Base-by-base conservation (phyloP, 2,113 vertebrate species). In the Rousettus leschenaultii region DNA sequence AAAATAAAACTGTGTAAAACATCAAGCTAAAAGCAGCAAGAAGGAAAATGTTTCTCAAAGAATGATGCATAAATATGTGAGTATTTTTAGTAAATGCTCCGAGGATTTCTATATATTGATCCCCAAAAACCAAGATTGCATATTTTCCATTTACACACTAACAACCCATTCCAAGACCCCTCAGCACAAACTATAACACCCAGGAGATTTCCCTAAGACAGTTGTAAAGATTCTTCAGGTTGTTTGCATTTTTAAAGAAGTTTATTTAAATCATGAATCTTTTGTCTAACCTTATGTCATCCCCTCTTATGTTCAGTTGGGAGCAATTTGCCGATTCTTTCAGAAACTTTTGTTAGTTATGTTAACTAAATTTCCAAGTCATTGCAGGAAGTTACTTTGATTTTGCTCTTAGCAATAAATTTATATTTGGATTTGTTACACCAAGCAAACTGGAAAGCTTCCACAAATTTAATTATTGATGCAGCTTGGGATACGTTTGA, bases 191-290 rank as follows among this genome's bases (percentile, higher is more conserved):
- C 89, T 95, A 96, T 91, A 33, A 82, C 92, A 98, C 88, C 82
- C 80, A 79, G 68, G 91, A 98, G 92, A 48, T 70, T 79, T 95
- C 96, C 63, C 53, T 92, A 51, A 94, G 66, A 73, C 79, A 97
- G 45, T 55, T 45, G 0, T 68, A 94, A 93, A 97, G 24, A 96
- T 92, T 77, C 79, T 97, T 74, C 19, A 95, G 97, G 71, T 66
- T n/a, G 86, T 97, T 61, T 98, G 35, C 83, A 95, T 97, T 97
- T 97, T 48, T 84, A 95, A 98, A 82, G 97, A 97, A 97, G 96
- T 71, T 87, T 51, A n/a, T 78, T 97, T 89, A 96, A 96, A 97
- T 94, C 92, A 86, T 8, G 11, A 55, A 16, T 91, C 92, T 86
- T 96, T 98, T 93, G 93, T 94, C 93, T 48, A 95, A 89, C 95